Base-by-base conservation (phyloP, 2,888 invertebrate genomes). In the Venusia cambrica region DNA sequence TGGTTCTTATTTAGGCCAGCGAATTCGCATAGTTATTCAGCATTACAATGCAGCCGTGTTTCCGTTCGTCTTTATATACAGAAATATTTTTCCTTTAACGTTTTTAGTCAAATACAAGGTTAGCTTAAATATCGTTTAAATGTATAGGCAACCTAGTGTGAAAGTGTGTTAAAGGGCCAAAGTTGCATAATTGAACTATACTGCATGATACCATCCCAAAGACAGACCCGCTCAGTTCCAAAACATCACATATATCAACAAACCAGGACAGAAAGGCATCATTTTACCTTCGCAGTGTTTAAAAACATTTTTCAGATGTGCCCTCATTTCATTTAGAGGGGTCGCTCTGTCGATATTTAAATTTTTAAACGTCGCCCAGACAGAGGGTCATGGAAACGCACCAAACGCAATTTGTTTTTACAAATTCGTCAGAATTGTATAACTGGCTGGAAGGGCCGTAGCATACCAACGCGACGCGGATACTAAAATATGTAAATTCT, bases 321-420 rank as follows among this genome's bases (percentile, higher is more conserved):
- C 60, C 50, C 57, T 62, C 67, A 67, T 79, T 83, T 79, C 71
- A 81, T 80, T 77, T 75, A 62, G 64, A 73, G 72, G 80, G 79
- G 75, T 65, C 62, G 62, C 56, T 40, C 59, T 78, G 78, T 72
- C 78, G 73, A 79, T 81, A 81, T 83, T 83, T 78, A 80, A 81
- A 80, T 80, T 81, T 83, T 80, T 76, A 76, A 84, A 66, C 72
- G 71, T 70, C 68, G 64, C 68, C 65, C 67, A 73, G 73, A 71
- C 70, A 64, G 64, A 58, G 62, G 58, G 62, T 48, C 47, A 38
- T 33, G 38, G 46, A 52, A 51, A 24, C 40, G 19, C 61, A 59
- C 58, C 60, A 63, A 68, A 71, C 60, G 22, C 69, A 78, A 79
- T 77, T 80, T 77, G 75, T 76, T 73, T 67, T 67, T 54, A 71